Evolutionary conservation across 2,113 vertebrate genomes (phyloP).

Genomic region (Pygathrix nemaeus): DNA sequence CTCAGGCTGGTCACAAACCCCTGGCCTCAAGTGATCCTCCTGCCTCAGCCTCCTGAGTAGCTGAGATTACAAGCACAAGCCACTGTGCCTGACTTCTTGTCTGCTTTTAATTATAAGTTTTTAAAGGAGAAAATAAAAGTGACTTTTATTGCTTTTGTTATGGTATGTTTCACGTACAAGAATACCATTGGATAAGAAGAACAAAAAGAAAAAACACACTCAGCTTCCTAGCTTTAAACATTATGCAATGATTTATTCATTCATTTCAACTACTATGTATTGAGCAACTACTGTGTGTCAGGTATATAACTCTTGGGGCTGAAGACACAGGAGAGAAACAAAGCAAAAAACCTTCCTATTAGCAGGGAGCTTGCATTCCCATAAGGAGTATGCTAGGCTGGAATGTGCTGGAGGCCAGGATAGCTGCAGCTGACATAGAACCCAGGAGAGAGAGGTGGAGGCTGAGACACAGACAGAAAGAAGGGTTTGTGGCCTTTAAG

Average conservation of each 20-base stretch:
- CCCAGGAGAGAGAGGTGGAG: neutral
- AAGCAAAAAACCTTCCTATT: neutral
- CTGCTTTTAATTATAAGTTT: neutral
- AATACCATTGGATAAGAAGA: neutral
- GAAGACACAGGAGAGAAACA: neutral
- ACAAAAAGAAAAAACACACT: constrained; percentile 11
- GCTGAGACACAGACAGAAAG: neutral
- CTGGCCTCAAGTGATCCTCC: neutral
- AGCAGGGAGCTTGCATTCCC: neutral
- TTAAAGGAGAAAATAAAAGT: neutral
- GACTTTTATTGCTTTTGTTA: neutral
- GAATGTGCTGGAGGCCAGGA: neutral
- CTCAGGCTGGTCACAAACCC: neutral
- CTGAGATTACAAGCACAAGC: neutral
- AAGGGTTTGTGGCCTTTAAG: neutral
- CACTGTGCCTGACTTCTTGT: neutral
- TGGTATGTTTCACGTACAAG: neutral
- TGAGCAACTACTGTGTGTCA: neutral
- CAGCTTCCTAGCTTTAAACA: neutral
- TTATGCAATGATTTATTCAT: neutral
- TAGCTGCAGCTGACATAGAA: neutral
- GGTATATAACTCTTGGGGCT: neutral
- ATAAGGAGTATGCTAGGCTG: neutral
- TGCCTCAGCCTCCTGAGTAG: neutral
- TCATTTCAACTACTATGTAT: neutral